phyloP scores from a whole-genome alignment of 2,797 vertebrate species.

The Siniperca undulata region DNA sequence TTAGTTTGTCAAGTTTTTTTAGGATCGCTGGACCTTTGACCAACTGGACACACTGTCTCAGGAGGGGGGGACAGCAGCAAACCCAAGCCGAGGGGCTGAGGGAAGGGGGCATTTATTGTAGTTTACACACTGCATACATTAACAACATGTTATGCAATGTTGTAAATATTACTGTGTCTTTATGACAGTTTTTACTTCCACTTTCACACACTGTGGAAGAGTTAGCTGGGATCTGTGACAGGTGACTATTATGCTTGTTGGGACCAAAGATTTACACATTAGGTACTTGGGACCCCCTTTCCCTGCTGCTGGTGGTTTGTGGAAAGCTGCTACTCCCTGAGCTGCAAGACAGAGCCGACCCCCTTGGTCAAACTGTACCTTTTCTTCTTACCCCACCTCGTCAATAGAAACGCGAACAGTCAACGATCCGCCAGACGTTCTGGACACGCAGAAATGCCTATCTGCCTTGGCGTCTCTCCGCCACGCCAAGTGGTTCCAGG shows the following conservation, averaged over 20 bases:
- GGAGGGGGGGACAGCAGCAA: conserved; percentile 90
- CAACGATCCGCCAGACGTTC: conserved; percentile 97
- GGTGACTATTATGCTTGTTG: conserved; percentile 17
- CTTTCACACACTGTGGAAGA: conserved; percentile 16
- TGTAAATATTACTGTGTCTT: conserved; percentile 17
- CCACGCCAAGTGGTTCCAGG: conserved; percentile 99
- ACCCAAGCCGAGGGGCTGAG: conserved; percentile 79
- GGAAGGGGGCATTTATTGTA: conserved; percentile 64
- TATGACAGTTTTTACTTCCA: conserved; percentile 23
- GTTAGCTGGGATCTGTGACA: conserved; percentile 12
- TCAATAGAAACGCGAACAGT: conserved; percentile 97
- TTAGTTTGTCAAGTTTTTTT: conserved; percentile 92
- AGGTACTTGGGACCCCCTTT: conserved; percentile 77
- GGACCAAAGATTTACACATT: conserved; percentile 33
- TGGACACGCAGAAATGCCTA: conserved; percentile 99
- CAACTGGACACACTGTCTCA: conserved; percentile 98
- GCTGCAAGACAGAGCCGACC: conserved; percentile 93
- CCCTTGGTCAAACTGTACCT: conserved; percentile 99
- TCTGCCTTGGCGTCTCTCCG: conserved; percentile 99
- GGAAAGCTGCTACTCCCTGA: conserved; percentile 93
- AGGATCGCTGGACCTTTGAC: conserved; percentile 99
- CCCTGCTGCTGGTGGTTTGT: conserved; percentile 87
- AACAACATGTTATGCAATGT: conserved; percentile 35
- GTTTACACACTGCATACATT: conserved; percentile 19
- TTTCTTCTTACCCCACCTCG: conserved; percentile 99